These are phyloP conservation scores for Actinostola sp. DNA, from an alignment of 92 coral and sea anemone genomes.

Conservation along the genomic window DNA sequence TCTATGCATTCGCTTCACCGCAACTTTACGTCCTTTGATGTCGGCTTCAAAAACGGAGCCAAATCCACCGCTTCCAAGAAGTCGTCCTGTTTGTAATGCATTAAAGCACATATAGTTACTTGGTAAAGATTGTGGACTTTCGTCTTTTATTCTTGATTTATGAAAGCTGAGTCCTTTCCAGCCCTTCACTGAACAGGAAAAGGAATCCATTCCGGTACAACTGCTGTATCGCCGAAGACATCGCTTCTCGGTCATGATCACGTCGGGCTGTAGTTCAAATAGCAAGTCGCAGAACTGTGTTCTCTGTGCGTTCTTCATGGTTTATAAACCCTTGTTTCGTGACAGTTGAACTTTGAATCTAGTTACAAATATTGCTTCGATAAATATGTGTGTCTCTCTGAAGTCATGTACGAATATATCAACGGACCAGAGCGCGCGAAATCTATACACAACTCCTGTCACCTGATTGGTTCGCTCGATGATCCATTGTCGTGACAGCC, in stretches of 20 bases:
- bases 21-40: conserved; percentile 67
- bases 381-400: conserved; percentile 27
- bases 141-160: conserved; percentile 6
- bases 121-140: conserved; percentile 3
- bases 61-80: conserved; percentile 87
- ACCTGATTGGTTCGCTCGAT: conserved; percentile 19
- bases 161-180: conserved; percentile 4
- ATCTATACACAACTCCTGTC: background rate
- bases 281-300: background rate
- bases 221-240: conserved; percentile 12
- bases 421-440: conserved; percentile 36
- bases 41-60: conserved; percentile 84
- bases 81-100: conserved; percentile 46
- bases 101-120: background rate
- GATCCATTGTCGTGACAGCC: conserved; percentile 14
- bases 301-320: conserved; percentile 12
- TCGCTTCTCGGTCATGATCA: background rate
- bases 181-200: background rate
- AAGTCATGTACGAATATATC: conserved; percentile 18
- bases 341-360: conserved; percentile 31
- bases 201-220: conserved; percentile 20
- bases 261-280: background rate
- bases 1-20: conserved; percentile 81
- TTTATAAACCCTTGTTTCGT: background rate
- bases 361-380: conserved; percentile 19